A percentile compares a stretch with the other conserved stretches of the same genome.
Conservation (phyloP, 2,113 vertebrate genomes). For the Thinocorus orbignyianus region DNA sequence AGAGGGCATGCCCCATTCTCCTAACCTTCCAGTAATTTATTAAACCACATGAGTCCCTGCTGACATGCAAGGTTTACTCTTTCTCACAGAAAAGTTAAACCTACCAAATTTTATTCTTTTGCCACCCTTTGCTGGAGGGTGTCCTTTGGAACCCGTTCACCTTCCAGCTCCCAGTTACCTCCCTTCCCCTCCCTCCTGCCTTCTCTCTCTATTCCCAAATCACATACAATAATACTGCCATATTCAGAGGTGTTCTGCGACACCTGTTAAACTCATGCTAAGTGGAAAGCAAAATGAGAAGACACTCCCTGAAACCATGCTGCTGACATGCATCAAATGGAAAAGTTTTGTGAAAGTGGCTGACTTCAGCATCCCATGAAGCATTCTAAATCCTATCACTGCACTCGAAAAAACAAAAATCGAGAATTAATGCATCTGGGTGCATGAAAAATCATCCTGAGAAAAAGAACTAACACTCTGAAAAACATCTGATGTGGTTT, state of each 20-base stretch:
- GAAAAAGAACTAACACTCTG: neutral
- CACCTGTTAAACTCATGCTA: neutral
- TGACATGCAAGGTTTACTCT: constrained; percentile 11
- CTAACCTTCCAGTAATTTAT: constrained; percentile 14
- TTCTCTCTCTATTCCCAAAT: neutral
- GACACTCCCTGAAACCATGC: neutral
- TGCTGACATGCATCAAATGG: neutral
- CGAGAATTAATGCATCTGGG: neutral
- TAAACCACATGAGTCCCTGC: neutral
- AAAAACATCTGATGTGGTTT: neutral
- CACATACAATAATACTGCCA: neutral
- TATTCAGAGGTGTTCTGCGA: neutral
- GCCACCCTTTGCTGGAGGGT: neutral
- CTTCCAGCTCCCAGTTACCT: neutral
- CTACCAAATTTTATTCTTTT: neutral
- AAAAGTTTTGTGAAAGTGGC: neutral
- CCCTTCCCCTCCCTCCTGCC: neutral
- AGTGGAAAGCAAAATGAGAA: neutral
- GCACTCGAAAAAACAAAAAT: neutral
- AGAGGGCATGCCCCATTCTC: neutral
- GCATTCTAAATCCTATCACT: neutral
- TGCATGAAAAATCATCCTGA: neutral
- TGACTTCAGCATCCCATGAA: neutral
- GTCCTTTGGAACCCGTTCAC: constrained; percentile 20
- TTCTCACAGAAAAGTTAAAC: constrained; percentile 18